Evolutionary conservation across 2,888 invertebrate species (phyloP), one percentile per base, ranked within the genome.

Genomic region (Chromoteleia sp.): DNA sequence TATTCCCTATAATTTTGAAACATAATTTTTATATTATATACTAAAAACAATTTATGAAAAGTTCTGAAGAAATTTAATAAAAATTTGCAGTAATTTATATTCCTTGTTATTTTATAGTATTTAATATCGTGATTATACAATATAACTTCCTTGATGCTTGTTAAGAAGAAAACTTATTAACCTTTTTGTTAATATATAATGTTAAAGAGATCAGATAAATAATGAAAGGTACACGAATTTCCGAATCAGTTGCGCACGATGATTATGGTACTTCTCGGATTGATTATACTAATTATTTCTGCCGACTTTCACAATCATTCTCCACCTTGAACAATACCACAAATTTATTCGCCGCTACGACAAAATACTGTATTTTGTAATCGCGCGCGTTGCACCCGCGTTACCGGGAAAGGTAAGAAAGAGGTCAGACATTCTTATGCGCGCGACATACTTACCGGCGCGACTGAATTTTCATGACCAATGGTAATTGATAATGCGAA

Each of bases 261-360:
- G 52, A 73, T 61, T 17, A 25, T 12, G 17, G 12, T 29, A 10
- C 21, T 30, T 7, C 36, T 73, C 41, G 30, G 1, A 19, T 59
- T 63, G 73, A 61, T 63, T 33, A 61, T 45, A 54, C 30, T 17
- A 43, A 73, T 61, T 73, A 54, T 63, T 54, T 63, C 30, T 48
- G 73, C 61, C 45, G 63, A 63, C 73, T 63, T 61, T 71, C 52
- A 36, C 63, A 73, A 61, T 63, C 52, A 54, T 73, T 73, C 63
- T 73, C 63, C 63, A 54, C 21, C 54, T 43, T 43, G 54, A 63
- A 45, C 73, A 54, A 63, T 54, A 54, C 61, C 43, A 54, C 54
- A 73, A 73, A 73, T 73, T 61, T 30, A 39, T 71, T 17, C 17
- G 15, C 43, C 59, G 36, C 25, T 19, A 15, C 19, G 48, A 30